phyloP scores from a whole-genome alignment of 2,113 vertebrate species.

The Phaethornis superciliosus region DNA sequence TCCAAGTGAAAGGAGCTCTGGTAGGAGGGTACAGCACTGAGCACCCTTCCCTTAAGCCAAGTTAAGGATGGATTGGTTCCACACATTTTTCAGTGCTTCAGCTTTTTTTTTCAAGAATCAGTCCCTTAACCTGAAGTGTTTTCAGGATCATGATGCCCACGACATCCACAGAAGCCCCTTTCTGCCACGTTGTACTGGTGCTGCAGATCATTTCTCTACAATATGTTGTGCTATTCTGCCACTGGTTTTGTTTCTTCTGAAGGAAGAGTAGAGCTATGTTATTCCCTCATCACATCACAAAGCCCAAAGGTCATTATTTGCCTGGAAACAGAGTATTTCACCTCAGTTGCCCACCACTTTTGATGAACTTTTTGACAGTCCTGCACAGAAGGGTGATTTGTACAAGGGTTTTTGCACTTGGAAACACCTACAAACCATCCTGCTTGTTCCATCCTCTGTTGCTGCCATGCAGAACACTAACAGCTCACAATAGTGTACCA shows the following conservation, averaged over 20 bases:
- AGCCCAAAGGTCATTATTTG: neutral
- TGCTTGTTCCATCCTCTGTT: rapidly evolving
- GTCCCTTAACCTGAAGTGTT: neutral
- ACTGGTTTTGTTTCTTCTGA: neutral
- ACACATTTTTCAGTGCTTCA: neutral
- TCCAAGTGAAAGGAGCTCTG: neutral
- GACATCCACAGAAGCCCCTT: neutral
- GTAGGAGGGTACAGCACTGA: neutral
- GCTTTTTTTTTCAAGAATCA: neutral
- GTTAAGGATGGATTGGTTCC: neutral
- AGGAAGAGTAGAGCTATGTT: neutral
- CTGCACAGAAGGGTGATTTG: neutral
- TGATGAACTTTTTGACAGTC: neutral
- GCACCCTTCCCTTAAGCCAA: neutral
- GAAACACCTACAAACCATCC: neutral
- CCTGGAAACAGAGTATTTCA: neutral
- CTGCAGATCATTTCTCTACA: neutral
- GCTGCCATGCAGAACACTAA: neutral
- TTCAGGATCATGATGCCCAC: neutral
- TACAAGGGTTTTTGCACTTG: neutral
- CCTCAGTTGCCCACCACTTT: neutral
- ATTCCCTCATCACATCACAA: neutral
- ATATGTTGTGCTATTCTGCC: neutral
- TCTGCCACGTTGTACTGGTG: neutral
- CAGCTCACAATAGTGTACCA: neutral